Evolutionary conservation across 2,888 invertebrate genomes (phyloP).

Genomic region (Phrixothrix hirtus): DNA sequence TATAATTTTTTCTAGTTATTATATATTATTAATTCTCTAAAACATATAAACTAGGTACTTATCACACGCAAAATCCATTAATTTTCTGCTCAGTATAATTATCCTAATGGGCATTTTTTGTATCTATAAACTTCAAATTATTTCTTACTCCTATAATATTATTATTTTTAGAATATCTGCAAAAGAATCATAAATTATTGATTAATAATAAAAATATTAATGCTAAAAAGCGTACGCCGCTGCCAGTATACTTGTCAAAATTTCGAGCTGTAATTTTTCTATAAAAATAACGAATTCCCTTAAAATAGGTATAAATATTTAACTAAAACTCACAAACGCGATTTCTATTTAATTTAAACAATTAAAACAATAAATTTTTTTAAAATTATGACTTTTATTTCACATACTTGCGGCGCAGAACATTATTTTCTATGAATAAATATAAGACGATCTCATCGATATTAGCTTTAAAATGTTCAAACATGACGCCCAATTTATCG

Average conservation of each 20-base stretch:
- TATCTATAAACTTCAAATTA: too few species aligned
- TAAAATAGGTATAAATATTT: slow-evolving; percentile 3
- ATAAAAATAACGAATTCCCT: slow-evolving; percentile 9
- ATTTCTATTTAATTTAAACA: background rate
- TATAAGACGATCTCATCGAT: slow-evolving; percentile 1
- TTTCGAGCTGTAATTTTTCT: slow-evolving; percentile 10
- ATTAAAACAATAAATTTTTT: slow-evolving; percentile 6
- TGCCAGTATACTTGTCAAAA: slow-evolving; percentile 26
- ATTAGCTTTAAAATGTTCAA: slow-evolving; percentile 8
- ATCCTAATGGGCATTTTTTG: slow-evolving; percentile 18
- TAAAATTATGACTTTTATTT: slow-evolving; percentile 11
- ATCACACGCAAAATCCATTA: slow-evolving; percentile 20
- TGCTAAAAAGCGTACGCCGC: slow-evolving; percentile 14
- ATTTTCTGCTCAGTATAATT: slow-evolving; percentile 6
- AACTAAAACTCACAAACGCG: slow-evolving; percentile 1
- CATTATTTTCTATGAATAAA: slow-evolving; percentile 14
- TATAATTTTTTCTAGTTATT: slow-evolving; percentile 13
- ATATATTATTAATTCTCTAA: slow-evolving; percentile 8
- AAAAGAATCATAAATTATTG: slow-evolving; percentile 1
- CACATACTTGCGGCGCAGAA: slow-evolving; percentile 29
- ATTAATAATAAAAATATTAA: background rate
- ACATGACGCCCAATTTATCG: slow-evolving; percentile 20
- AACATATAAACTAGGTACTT: slow-evolving; percentile 15
- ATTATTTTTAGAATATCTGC: slow-evolving; percentile 6
- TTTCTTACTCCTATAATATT: background rate